Evolutionary conservation across 1,140 invertebrate genomes (phyloP).

Genomic region (Idris sp.): DNA sequence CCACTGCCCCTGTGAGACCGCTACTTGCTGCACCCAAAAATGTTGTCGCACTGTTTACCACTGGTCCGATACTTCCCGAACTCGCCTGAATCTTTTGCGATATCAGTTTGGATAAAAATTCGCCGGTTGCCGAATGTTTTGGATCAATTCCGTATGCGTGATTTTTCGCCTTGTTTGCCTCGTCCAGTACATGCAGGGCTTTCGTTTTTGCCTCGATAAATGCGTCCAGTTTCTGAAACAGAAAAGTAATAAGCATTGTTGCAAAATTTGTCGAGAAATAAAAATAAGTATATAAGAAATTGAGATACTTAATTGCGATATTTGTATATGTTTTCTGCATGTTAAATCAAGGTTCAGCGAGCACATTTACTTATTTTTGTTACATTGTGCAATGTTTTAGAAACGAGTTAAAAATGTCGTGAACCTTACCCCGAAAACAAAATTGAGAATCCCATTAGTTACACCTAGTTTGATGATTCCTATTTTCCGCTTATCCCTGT

Average conservation of each 20-base stretch:
- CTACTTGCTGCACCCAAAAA: conserved; percentile 65
- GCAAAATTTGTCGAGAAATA: too few species aligned
- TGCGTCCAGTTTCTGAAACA: conserved; percentile 85
- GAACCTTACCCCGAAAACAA: conserved; percentile 86
- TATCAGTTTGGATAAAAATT: conserved; percentile 70
- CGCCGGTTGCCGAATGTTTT: conserved; percentile 67
- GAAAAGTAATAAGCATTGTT: too few species aligned
- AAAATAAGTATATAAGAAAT: too few species aligned
- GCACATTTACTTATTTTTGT: conserved; percentile 2
- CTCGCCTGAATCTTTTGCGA: conserved; percentile 68
- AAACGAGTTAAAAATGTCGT: conserved; percentile 6
- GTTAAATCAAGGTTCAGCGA: conserved; percentile 28
- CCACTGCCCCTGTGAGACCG: conserved; percentile 68
- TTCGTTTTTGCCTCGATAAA: conserved; percentile 86
- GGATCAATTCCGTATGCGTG: conserved; percentile 84
- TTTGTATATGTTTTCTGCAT: conserved; percentile 21
- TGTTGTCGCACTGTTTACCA: conserved; percentile 71
- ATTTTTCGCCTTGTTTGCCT: conserved; percentile 85
- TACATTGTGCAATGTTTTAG: conserved; percentile 4
- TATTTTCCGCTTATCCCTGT: conserved; percentile 85
- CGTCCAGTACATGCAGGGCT: conserved; percentile 83
- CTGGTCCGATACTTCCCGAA: conserved; percentile 69
- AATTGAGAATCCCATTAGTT: conserved; percentile 86
- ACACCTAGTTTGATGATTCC: conserved; percentile 84
- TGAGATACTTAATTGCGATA: background rate